These are phyloP conservation scores for Myzus persicae DNA, from an alignment of 1,140 invertebrate species.

Conservation along the genomic window DNA sequence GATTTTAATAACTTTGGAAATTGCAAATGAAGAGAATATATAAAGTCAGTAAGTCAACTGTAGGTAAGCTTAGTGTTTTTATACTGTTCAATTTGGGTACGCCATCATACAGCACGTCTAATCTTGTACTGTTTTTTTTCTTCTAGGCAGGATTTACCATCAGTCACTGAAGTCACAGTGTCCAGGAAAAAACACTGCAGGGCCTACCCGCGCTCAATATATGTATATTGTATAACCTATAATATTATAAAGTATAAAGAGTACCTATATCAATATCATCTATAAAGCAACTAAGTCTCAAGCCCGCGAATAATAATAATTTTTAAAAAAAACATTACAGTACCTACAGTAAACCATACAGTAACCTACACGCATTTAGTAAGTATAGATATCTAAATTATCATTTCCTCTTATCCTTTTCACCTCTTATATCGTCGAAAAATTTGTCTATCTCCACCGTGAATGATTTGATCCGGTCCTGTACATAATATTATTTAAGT, in stretches of 20 bases:
- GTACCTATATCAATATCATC: background rate
- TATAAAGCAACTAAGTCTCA: background rate
- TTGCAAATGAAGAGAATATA: background rate
- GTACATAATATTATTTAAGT: background rate
- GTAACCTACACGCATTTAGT: background rate
- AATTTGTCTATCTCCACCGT: background rate
- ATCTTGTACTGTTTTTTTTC: background rate
- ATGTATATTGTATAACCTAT: no score
- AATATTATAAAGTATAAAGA: no score
- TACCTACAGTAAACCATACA: background rate
- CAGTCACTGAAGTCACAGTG: background rate
- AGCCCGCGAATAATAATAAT: background rate
- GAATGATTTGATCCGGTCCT: background rate
- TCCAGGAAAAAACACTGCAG: background rate
- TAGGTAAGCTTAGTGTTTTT: no score
- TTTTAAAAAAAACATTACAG: background rate
- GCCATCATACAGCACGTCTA: no score
- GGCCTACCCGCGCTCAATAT: background rate
- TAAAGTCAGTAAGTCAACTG: no score
- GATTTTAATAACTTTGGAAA: background rate
- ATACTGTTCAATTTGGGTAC: no score
- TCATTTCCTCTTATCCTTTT: background rate
- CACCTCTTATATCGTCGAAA: background rate
- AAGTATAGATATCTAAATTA: background rate
- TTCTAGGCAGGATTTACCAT: background rate